Conservation (phyloP, 2,888 invertebrate species). For the Ophioninae sp. region DNA sequence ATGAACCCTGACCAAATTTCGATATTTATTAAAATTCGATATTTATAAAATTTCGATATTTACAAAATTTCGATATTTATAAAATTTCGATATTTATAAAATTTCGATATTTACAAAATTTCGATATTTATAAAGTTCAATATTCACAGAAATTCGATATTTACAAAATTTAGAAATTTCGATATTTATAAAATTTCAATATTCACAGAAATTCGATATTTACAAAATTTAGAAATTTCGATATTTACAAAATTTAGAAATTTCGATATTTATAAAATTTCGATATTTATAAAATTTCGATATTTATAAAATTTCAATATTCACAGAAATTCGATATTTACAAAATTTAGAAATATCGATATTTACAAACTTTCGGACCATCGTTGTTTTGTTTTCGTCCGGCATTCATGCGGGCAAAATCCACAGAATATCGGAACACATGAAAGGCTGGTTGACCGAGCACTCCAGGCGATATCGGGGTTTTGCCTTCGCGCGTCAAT, state of each 20-base stretch:
- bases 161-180: not conserved
- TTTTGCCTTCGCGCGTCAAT: not conserved
- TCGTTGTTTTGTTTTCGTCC: not conserved
- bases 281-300: not conserved
- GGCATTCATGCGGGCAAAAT: too few relatives aligned
- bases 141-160: too few relatives aligned
- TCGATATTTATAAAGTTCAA: not conserved
- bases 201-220: too few relatives aligned
- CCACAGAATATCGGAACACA: not conserved
- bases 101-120: not conserved
- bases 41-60: not conserved
- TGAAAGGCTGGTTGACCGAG: not conserved
- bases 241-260: not conserved
- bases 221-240: not conserved
- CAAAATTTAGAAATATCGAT: not conserved
- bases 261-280: not conserved
- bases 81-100: too few relatives aligned
- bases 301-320: not conserved
- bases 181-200: not conserved
- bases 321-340: too few relatives aligned
- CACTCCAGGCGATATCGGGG: not conserved
- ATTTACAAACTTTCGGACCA: not conserved
- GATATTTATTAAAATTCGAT: too few relatives aligned
- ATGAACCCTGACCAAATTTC: too few relatives aligned
- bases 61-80: not conserved